Evolutionary conservation across 1,140 invertebrate genomes (phyloP), one percentile per base, ranked within the genome.

Genomic region (Archegozetes longisetosus): DNA sequence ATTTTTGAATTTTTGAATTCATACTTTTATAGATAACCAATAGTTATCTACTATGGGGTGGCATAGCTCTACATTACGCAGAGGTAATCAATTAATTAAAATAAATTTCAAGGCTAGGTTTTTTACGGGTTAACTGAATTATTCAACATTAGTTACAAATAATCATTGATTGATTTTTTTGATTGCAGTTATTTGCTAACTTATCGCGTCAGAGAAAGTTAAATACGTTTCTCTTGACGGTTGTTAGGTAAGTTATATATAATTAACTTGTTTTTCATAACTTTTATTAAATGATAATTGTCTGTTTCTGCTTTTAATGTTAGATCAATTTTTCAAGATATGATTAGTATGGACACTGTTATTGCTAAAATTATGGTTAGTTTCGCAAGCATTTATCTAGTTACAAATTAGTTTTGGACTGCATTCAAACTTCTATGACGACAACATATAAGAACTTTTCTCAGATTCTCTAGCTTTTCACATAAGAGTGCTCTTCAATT

Each of bases 341-440:
- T 89, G 78, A 80, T 86, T 40, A 85, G 82, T 62, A 83, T 88
- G 77, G 85, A 88, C 66, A 77, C 78, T 23, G 75, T 88, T 0
- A 85, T 89, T 17, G 82, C 84, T 70, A 86, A 85, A 70, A 83
- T 89, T 52, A 82, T 89, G 75, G 76, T 77, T 68, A 67, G 68
- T 27, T 14, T n/a, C 60, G 49, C n/a, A n/a, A 14, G n/a, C n/a
- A n/a, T n/a, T n/a, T n/a, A n/a, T n/a, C n/a, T n/a, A n/a, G n/a
- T n/a, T n/a, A n/a, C n/a, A n/a, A n/a, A n/a, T n/a, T n/a, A n/a
- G n/a, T n/a, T n/a, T n/a, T n/a, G n/a, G n/a, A n/a, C n/a, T n/a
- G n/a, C n/a, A n/a, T n/a, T n/a, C n/a, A n/a, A n/a, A n/a, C n/a
- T n/a, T n/a, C n/a, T n/a, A n/a, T n/a, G n/a, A n/a, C n/a, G n/a